Evolutionary conservation across 2,113 vertebrate species (phyloP).

Genomic region (Camelus dromedarius): DNA sequence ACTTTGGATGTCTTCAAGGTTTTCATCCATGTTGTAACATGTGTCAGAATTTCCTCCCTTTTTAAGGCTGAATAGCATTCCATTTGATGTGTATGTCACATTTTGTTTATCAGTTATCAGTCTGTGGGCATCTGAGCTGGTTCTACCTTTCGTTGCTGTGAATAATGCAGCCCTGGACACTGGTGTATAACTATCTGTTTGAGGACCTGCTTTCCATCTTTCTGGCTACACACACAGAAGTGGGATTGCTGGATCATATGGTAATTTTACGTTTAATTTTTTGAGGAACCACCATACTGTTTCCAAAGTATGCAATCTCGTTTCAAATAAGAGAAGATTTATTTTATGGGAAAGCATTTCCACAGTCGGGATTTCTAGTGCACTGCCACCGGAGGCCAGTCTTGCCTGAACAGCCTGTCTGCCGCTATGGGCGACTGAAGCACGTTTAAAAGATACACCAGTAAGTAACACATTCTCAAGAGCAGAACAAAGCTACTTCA

Average conservation of each 20-base stretch:
- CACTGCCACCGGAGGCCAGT: neutral
- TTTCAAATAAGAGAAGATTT: slow-evolving; percentile 7
- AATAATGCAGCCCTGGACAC: neutral
- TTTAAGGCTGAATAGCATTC: neutral
- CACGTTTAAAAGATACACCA: neutral
- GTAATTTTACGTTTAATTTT: neutral
- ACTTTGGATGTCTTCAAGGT: neutral
- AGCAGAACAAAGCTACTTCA: neutral
- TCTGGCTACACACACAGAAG: neutral
- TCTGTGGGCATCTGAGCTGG: neutral
- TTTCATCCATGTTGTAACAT: neutral
- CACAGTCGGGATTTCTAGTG: neutral
- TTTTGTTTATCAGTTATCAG: neutral
- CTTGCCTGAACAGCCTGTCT: neutral
- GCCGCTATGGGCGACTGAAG: neutral
- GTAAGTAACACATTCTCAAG: neutral
- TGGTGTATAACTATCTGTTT: neutral
- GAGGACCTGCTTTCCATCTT: neutral
- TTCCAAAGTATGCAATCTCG: neutral
- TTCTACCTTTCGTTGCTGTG: neutral
- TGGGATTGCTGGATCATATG: neutral
- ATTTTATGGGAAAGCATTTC: neutral
- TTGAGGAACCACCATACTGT: neutral
- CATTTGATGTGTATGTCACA: neutral
- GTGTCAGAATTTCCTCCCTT: neutral